Evolutionary conservation across 2,888 invertebrate genomes (phyloP).

Genomic region (Thecocarcelia acutangulata): DNA sequence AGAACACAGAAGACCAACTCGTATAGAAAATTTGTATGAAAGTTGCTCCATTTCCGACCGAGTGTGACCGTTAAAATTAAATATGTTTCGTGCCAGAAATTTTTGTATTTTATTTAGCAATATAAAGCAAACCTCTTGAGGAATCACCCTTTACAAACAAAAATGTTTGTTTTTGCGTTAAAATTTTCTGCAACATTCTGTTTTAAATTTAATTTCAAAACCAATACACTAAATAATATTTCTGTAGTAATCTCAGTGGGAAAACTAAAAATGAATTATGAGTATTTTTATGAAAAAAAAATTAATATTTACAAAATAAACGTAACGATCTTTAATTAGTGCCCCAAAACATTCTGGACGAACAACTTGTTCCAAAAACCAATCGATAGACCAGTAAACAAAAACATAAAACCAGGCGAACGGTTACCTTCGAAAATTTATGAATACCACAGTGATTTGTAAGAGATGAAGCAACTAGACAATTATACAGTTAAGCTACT

Average conservation of each 20-base stretch:
- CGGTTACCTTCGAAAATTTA: neutral
- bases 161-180: neutral
- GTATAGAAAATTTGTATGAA: too few species aligned
- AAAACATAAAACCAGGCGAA: neutral
- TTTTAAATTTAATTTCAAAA: conserved; percentile 3
- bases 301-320: conserved; percentile 64
- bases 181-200: conserved; percentile 21
- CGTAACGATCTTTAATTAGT: conserved; percentile 67
- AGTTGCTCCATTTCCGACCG: too few species aligned
- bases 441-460: too few species aligned
- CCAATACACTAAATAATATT: conserved; percentile 12
- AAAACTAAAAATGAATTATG: conserved; percentile 59
- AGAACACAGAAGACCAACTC: too few species aligned
- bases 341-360: conserved; percentile 56
- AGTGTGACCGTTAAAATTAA: too few species aligned
- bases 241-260: conserved; percentile 2
- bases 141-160: too few species aligned
- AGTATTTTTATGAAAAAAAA: conserved; percentile 65
- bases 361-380: conserved; percentile 33
- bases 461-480: conserved; percentile 20
- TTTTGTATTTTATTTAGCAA: too few species aligned
- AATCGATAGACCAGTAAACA: conserved; percentile 6
- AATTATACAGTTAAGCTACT: conserved; percentile 50
- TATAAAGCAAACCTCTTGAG: too few species aligned
- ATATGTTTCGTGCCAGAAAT: too few species aligned